Evolutionary conservation across 2,888 invertebrate genomes (phyloP).

Genomic region (Thumatha senex): DNA sequence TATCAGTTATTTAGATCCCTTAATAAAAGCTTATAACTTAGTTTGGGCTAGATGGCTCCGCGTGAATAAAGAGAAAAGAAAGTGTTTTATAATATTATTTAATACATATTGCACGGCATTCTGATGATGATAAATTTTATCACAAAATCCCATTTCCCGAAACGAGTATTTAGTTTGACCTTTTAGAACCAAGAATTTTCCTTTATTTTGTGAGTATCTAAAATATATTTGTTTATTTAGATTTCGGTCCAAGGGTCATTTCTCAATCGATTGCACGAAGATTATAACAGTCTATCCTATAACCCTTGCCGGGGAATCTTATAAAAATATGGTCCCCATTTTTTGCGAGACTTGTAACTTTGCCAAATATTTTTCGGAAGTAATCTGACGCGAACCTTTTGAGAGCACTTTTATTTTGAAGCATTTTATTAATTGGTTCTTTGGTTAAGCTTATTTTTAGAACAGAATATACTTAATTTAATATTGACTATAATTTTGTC

Average conservation of each 20-base stretch:
- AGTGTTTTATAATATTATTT: too few species aligned
- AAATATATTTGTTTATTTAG: conserved; percentile 14
- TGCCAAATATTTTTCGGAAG: conserved; percentile 5
- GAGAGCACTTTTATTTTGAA: conserved; percentile 1
- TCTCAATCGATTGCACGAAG: conserved; percentile 17
- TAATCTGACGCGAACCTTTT: conserved; percentile 4
- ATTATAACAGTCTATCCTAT: conserved; percentile 19
- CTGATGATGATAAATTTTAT: too few species aligned
- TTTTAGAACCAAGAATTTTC: conserved; percentile 1
- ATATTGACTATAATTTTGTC: background rate
- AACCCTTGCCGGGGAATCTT: conserved; percentile 9
- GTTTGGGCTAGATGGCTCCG: too few species aligned
- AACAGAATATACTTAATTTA: background rate
- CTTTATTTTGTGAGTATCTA: conserved; percentile 6
- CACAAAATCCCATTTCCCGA: too few species aligned
- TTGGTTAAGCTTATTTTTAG: background rate
- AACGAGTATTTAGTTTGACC: background rate
- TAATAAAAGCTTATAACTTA: too few species aligned
- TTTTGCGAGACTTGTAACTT: conserved; percentile 4
- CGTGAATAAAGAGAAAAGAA: too few species aligned
- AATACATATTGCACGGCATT: too few species aligned
- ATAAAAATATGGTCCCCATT: conserved; percentile 9
- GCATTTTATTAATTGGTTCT: background rate
- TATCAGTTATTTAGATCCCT: too few species aligned
- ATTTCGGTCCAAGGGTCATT: conserved; percentile 11